A percentile compares a stretch with the other conserved stretches of the same genome.
Evolutionary conservation across 2,888 invertebrate genomes (phyloP).

Genomic region (Invenusta paracnida): DNA sequence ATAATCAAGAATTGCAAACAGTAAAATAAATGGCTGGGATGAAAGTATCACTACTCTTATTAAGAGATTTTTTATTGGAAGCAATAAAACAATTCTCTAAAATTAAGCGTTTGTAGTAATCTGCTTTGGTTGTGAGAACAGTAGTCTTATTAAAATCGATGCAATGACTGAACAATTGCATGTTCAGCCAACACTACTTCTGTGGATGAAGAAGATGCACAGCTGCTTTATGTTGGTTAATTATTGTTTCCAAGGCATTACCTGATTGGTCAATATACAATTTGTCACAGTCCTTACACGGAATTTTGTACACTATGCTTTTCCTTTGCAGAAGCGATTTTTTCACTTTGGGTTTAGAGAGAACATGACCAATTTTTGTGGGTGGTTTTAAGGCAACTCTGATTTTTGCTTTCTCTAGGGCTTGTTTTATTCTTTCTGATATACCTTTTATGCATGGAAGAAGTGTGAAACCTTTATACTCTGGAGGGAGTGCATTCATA

Average conservation of each 20-base stretch:
- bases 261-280: conserved; percentile 1
- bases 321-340: not conserved
- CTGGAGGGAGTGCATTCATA: not conserved
- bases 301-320: not conserved
- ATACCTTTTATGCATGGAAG: not conserved
- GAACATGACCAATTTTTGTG: not conserved
- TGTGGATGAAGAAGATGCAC: not conserved
- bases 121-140: not conserved
- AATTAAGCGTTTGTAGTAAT: not conserved
- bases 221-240: conserved; percentile 7
- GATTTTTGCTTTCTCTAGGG: conserved; percentile 4
- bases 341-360: not conserved
- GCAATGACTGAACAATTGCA: conserved; percentile 8
- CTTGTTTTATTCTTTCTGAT: not conserved
- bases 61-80: not conserved
- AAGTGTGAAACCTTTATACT: not conserved
- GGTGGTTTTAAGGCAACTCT: not conserved
- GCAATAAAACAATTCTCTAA: not conserved
- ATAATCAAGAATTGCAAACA: not conserved
- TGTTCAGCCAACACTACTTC: conserved; percentile 8
- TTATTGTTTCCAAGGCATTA: not conserved
- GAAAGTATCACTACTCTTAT: not conserved
- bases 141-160: conserved; percentile 18
- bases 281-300: not conserved
- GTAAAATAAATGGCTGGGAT: not conserved